Percentiles rank a stretch among this genome's conserved stretches.
phyloP scores from a whole-genome alignment of 2,888 invertebrate species.

The Hydrotaea cyrtoneurina region DNA sequence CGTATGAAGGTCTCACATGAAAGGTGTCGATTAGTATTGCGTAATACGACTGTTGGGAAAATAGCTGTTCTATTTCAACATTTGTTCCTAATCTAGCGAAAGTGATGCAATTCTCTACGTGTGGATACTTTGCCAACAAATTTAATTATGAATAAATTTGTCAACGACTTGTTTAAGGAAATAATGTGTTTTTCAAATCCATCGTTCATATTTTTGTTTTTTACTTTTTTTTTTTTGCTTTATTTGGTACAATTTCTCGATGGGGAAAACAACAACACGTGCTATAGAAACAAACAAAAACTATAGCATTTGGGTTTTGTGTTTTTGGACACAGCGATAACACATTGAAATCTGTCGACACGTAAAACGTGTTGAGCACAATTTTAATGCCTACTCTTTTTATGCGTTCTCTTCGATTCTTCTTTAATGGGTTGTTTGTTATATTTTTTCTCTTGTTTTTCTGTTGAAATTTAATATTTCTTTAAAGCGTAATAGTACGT shows the following conservation, averaged over 20 bases:
- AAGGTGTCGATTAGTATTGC: too few relatives aligned
- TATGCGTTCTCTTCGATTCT: neutral
- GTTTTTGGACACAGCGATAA: neutral
- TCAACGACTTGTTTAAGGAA: too few relatives aligned
- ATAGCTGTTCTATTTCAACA: too few relatives aligned
- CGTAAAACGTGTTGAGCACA: slow-evolving; percentile 3
- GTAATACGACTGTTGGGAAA: too few relatives aligned
- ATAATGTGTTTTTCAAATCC: too few relatives aligned
- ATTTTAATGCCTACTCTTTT: neutral
- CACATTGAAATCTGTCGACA: neutral
- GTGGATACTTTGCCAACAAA: too few relatives aligned
- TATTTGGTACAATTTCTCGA: neutral
- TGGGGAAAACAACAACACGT: slow-evolving; percentile 33
- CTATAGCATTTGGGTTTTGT: slow-evolving; percentile 18
- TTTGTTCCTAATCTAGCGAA: too few relatives aligned
- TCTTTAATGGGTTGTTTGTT: neutral
- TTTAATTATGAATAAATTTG: too few relatives aligned
- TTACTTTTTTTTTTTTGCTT: neutral
- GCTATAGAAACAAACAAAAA: slow-evolving; percentile 36
- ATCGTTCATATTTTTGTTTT: neutral
- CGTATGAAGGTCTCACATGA: too few relatives aligned
- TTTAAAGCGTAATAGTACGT: neutral
- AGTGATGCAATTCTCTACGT: too few relatives aligned
- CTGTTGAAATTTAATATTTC: neutral
- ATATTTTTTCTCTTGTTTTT: neutral